phyloP scores from a whole-genome alignment of 2,888 invertebrate species.

The Philaethria dido region DNA sequence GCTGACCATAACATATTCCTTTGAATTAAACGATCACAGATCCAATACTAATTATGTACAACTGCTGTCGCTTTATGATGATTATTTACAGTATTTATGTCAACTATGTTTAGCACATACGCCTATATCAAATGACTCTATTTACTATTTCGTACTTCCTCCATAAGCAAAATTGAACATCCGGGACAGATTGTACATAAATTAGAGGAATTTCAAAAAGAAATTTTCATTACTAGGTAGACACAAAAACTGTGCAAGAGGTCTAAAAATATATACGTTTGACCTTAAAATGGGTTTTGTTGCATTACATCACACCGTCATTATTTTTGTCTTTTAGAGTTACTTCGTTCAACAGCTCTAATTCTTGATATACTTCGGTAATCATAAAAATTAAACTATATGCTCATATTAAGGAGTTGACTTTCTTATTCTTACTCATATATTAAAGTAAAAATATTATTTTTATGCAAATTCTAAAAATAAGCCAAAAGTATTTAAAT shows the following conservation, averaged over 20 bases:
- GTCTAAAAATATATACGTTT: slow-evolving; percentile 19
- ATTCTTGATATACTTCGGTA: slow-evolving; percentile 33
- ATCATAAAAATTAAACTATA: slow-evolving; percentile 26
- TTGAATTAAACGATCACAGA: too few relatives aligned
- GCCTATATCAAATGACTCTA: not conserved
- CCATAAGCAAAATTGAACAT: not conserved
- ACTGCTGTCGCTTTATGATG: too few relatives aligned
- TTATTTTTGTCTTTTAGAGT: slow-evolving; percentile 43
- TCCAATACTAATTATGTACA: too few relatives aligned
- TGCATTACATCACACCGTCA: slow-evolving; percentile 36
- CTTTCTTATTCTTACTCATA: not conserved
- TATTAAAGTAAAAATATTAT: too few relatives aligned
- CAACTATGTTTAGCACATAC: too few relatives aligned
- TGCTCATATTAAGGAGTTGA: not conserved
- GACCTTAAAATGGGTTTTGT: slow-evolving; percentile 25
- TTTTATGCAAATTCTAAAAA: not conserved
- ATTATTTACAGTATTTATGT: too few relatives aligned
- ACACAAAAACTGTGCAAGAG: slow-evolving; percentile 16
- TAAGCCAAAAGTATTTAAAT: too few relatives aligned
- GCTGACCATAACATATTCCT: too few relatives aligned
- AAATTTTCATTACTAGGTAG: not conserved
- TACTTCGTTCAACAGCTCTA: slow-evolving; percentile 34
- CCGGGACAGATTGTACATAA: not conserved
- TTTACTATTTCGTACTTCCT: not conserved
- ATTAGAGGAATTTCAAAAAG: not conserved